Conservation (phyloP, 2,113 vertebrate species). For the Sander vitreus region DNA sequence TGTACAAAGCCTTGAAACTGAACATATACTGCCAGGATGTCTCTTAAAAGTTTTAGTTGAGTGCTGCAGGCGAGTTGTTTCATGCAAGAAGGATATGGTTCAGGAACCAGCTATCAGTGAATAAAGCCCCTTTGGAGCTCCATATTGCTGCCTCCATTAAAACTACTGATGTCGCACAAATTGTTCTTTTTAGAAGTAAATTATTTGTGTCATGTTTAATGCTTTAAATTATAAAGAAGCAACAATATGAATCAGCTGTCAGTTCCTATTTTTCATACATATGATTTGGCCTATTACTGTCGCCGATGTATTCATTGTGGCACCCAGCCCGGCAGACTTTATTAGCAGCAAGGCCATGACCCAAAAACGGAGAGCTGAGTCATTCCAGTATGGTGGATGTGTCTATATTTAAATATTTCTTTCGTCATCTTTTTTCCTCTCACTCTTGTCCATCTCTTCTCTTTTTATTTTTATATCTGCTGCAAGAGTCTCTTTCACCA, state of each 20-base stretch:
- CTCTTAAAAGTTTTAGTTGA: not conserved
- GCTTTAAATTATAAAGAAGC: constrained; percentile 8
- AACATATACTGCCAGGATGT: not conserved
- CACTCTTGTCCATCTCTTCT: not conserved
- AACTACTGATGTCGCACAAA: constrained; percentile 12
- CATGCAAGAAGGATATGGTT: not conserved
- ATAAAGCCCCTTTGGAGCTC: not conserved
- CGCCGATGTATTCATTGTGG: not conserved
- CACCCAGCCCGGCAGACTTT: not conserved
- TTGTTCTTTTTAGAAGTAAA: not conserved
- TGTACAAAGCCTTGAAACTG: not conserved
- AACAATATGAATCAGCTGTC: not conserved
- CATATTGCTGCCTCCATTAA: not conserved
- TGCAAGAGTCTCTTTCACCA: not conserved
- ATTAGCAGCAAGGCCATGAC: not conserved
- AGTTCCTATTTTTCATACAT: not conserved
- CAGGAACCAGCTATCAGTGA: not conserved
- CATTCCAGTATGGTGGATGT: not conserved
- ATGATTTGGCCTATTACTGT: not conserved
- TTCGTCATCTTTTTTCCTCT: not conserved
- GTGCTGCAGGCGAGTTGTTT: constrained; percentile 5
- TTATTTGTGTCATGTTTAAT: constrained; percentile 8
- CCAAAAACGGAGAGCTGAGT: constrained; percentile 22
- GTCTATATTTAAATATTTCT: constrained; percentile 1
- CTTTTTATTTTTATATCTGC: not conserved